phyloP scores from a whole-genome alignment of 2,888 invertebrate genomes.

The Ceraclea dissimilis region DNA sequence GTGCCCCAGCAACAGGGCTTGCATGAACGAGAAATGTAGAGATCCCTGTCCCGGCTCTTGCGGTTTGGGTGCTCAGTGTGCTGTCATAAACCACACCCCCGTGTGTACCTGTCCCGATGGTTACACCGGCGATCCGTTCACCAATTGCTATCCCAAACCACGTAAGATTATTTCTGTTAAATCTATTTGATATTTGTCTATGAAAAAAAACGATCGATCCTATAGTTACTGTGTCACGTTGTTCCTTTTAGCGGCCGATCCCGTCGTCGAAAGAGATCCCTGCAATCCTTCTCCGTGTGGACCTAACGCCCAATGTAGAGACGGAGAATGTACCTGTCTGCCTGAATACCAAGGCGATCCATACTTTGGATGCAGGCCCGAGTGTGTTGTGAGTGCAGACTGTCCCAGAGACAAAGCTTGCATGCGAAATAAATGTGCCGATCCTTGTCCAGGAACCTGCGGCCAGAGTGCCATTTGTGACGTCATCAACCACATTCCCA shows the following conservation, averaged over 20 bases:
- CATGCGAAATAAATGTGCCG: conserved; percentile 57
- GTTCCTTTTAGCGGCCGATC: conserved; percentile 24
- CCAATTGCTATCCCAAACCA: conserved; percentile 44
- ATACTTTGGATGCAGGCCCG: conserved; percentile 59
- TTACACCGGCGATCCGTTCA: conserved; percentile 69
- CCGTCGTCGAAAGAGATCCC: conserved; percentile 35
- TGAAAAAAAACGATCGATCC: too few species aligned
- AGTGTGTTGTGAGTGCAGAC: conserved; percentile 61
- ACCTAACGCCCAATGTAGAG: conserved; percentile 49
- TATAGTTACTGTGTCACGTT: neutral
- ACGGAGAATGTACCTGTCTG: conserved; percentile 53
- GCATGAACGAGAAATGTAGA: conserved; percentile 65
- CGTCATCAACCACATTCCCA: conserved; percentile 63
- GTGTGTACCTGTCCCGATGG: conserved; percentile 64
- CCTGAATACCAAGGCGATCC: conserved; percentile 61
- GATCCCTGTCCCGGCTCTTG: conserved; percentile 81
- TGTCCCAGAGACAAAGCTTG: conserved; percentile 59
- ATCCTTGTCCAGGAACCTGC: conserved; percentile 66
- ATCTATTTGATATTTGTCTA: neutral
- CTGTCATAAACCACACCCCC: conserved; percentile 65
- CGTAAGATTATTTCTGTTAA: conserved; percentile 34
- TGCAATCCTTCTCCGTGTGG: conserved; percentile 64
- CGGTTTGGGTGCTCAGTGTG: conserved; percentile 55
- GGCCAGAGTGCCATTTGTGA: conserved; percentile 63
- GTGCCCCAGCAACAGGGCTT: conserved; percentile 67